Conservation (phyloP, 2,888 invertebrate species). For the Stegana nigrithorax region DNA sequence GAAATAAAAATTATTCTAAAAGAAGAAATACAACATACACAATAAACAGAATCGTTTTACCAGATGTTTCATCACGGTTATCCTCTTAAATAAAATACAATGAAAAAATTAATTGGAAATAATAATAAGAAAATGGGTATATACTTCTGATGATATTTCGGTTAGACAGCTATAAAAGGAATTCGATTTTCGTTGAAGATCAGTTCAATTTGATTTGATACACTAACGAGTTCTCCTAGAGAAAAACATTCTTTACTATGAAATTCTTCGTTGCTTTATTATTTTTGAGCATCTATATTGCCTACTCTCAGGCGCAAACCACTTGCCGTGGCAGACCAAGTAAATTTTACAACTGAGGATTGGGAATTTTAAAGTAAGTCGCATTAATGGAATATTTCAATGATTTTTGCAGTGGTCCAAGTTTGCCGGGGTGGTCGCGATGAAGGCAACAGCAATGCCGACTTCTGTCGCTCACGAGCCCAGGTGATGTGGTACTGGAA, state of each 20-base stretch:
- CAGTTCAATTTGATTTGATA: too few species aligned
- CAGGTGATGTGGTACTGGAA: slow-evolving; percentile 13
- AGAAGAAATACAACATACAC: too few species aligned
- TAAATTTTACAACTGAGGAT: background rate
- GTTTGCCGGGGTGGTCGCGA: slow-evolving; percentile 2
- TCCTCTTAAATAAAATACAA: too few species aligned
- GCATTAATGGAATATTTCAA: background rate
- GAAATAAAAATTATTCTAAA: too few species aligned
- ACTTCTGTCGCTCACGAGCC: background rate
- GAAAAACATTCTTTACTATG: background rate
- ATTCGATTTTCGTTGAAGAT: too few species aligned
- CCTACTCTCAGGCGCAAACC: background rate
- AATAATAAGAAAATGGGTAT: too few species aligned
- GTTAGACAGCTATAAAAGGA: too few species aligned
- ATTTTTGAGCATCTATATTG: background rate
- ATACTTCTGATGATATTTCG: too few species aligned
- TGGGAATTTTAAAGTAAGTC: background rate
- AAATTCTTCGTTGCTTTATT: background rate
- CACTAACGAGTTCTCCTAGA: background rate
- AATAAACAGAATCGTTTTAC: too few species aligned
- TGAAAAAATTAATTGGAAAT: too few species aligned
- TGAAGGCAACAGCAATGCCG: slow-evolving; percentile 1
- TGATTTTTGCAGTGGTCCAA: background rate
- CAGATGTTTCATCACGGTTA: too few species aligned
- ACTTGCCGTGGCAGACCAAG: background rate